Base-by-base conservation (phyloP, 64 coral and sea anemone genomes). In the Trachythela sp. region DNA sequence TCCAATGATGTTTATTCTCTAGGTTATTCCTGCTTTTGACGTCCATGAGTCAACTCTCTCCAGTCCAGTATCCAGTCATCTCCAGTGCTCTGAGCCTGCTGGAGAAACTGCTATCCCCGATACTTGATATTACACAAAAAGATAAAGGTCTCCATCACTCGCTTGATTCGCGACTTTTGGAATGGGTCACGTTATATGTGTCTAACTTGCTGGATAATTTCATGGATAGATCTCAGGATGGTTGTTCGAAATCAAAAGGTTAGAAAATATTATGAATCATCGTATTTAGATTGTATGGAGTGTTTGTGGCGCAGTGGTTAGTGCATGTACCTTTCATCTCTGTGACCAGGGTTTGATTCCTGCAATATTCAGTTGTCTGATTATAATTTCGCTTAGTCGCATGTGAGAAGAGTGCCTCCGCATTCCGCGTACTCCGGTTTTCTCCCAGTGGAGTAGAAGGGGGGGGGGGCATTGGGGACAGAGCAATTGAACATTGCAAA, bases 11-110 rank as follows among this genome's bases (percentile, higher is more conserved):
- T 86, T 84, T 31, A n/a, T 40, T 71, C 0, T 83, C n/a, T 77
- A 99, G 96, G 84, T 84, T 99, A 70, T 99, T 99, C 41, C 86
- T 94, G 84, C 91, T 99, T 17, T 32, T 95, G 26, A 83, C 92
- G 41, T 50, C 70, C 54, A 77, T 95, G 49, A 90, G 90, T 48
- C 89, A 94, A 52, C 86, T 92, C 18, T 88, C 91, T 10, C 90
- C 90, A 68, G 86, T 85, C 4, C 75, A 80, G 26, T 80, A 80
- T 87, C 89, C 43, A 36, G 32, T 15, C 83, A 92, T 36, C 80
- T 94, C 27, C 58, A 92, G 84, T 91, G 95, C 87, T 86, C 83
- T 97, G 43, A 85, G 50, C 17, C 91, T 95, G 50, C 87, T 93
- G 33, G 93, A 94, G 71, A 89, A 89, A 40, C 88, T 99, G 45